Conservation (phyloP, 2,888 invertebrate species). For the Microchrysa polita region DNA sequence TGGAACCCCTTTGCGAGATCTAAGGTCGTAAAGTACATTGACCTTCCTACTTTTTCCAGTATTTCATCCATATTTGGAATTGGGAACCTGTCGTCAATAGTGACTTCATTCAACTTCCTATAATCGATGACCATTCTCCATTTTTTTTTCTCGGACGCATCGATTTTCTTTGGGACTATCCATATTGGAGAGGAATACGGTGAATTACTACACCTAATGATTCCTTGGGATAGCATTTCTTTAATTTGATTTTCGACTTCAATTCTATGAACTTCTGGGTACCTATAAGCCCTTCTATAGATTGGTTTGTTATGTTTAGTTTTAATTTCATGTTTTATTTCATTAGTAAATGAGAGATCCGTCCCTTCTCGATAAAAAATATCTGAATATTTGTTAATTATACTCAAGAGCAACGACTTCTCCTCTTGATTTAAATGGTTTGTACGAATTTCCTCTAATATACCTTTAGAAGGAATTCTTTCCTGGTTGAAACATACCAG, state of each 20-base stretch:
- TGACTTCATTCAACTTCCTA: not conserved
- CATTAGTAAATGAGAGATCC: not conserved
- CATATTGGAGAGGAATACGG: not conserved
- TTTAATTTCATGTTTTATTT: conserved; percentile 20
- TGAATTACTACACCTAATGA: not conserved
- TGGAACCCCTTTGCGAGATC: conserved; percentile 54
- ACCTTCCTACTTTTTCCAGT: conserved; percentile 1
- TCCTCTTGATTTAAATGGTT: conserved; percentile 21
- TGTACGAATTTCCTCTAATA: not conserved
- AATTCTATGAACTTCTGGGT: not conserved
- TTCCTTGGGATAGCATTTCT: not conserved
- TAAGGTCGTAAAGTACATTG: conserved; percentile 41
- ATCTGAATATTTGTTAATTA: not conserved
- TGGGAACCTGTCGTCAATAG: not conserved
- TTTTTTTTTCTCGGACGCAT: not conserved
- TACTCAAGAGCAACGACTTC: not conserved
- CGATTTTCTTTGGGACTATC: not conserved
- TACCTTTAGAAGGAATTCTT: not conserved
- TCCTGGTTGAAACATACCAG: not conserved
- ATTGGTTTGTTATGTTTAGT: conserved; percentile 10
- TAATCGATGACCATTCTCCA: not conserved
- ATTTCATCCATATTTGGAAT: conserved; percentile 3
- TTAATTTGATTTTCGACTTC: not conserved
- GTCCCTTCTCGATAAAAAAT: conserved; percentile 13
- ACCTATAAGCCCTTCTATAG: not conserved